phyloP scores from a whole-genome alignment of 2,888 invertebrate species.

The Cacoxenus indagator region DNA sequence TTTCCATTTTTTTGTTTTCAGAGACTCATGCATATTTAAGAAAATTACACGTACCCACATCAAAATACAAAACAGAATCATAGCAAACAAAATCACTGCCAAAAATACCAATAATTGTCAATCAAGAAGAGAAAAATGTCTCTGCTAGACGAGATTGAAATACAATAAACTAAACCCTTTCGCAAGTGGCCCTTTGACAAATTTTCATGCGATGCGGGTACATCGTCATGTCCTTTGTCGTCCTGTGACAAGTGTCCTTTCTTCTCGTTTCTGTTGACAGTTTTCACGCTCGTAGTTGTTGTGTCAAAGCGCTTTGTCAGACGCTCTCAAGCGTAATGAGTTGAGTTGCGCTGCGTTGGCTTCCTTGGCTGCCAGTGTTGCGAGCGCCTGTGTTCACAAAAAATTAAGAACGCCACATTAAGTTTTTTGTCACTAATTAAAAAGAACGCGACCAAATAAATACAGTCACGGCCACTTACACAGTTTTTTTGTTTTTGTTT shows the following conservation, averaged over 20 bases:
- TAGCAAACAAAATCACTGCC: conserved; percentile 14
- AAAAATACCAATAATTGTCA: conserved; percentile 57
- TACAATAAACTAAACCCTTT: not conserved
- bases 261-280: not conserved
- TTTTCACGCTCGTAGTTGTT: not conserved
- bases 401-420: conserved; percentile 5
- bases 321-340: conserved; percentile 1
- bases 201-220: not conserved
- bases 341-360: not conserved
- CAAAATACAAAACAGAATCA: conserved; percentile 39
- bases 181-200: not conserved
- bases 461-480: not conserved
- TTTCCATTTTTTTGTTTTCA: no score
- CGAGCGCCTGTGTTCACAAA: not conserved
- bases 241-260: not conserved
- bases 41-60: no score
- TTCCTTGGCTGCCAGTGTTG: not conserved
- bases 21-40: no score
- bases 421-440: conserved; percentile 7
- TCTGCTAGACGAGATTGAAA: not conserved
- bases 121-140: conserved; percentile 26
- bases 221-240: not conserved
- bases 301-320: not conserved
- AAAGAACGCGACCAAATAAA: conserved; percentile 4
- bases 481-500: not conserved